Percentiles rank a stretch among this genome's conserved stretches.
These are phyloP conservation scores for Meteorus sp. DNA, from an alignment of 1,140 invertebrate genomes.

Conservation along the genomic window DNA sequence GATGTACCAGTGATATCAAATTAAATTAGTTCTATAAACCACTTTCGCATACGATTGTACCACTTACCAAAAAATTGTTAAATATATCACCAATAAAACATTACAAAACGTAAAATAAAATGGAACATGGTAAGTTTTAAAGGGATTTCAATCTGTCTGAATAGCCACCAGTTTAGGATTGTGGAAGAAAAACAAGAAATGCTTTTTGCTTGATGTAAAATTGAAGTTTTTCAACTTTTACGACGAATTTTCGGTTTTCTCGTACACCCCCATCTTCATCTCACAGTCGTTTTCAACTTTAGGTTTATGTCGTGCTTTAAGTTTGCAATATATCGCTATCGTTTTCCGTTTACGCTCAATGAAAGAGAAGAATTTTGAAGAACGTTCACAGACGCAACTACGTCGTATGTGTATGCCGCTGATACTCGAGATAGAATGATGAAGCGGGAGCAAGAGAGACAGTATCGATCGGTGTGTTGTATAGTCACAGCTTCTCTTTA, in stretches of 20 bases:
- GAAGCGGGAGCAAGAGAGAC: conserved; percentile 15
- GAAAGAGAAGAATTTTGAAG: neutral
- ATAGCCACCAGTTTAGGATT: too few species aligned
- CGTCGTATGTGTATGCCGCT: neutral
- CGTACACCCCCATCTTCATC: conserved; percentile 3
- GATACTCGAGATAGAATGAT: neutral
- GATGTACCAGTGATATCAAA: too few species aligned
- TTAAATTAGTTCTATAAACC: too few species aligned
- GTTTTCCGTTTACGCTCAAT: neutral
- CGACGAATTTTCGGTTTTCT: conserved; percentile 19
- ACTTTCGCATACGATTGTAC: too few species aligned
- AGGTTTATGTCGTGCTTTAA: neutral
- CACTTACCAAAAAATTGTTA: too few species aligned
- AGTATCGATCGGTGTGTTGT: conserved; percentile 53
- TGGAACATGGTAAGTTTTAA: too few species aligned
- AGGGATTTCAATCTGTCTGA: too few species aligned
- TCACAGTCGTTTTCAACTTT: neutral
- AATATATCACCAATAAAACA: too few species aligned
- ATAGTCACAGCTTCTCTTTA: conserved; percentile 58
- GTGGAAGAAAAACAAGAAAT: neutral
- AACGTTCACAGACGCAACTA: neutral
- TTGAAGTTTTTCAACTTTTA: conserved; percentile 23
- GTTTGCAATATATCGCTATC: neutral
- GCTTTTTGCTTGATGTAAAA: neutral
- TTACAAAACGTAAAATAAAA: too few species aligned